These are phyloP conservation scores for Hippolais icterina DNA, from an alignment of 2,113 vertebrate species.

Conservation along the genomic window DNA sequence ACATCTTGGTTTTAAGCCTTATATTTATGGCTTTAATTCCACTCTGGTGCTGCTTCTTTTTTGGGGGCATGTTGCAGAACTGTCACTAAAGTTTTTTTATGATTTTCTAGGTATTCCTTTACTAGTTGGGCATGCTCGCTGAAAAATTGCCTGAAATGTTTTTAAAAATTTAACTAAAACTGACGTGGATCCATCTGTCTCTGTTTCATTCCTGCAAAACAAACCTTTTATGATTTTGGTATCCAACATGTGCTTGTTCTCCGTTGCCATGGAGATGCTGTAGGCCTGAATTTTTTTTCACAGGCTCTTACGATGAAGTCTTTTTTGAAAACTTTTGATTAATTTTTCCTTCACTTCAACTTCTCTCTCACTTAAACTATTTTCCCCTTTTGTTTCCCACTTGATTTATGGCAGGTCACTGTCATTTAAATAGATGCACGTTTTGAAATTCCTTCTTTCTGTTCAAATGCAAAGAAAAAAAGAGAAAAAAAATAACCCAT, in stretches of 20 bases:
- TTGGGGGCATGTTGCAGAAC: accelerated
- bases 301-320: constrained; percentile 76
- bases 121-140: background rate
- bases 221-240: constrained; percentile 77
- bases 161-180: constrained; percentile 35
- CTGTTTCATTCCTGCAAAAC: constrained; percentile 64
- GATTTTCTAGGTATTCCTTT: background rate
- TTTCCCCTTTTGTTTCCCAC: constrained; percentile 76
- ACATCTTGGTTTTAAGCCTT: background rate
- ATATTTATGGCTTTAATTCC: background rate
- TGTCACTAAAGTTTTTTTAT: background rate
- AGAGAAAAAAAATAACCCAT: constrained; percentile 75
- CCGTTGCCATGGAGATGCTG: constrained; percentile 79
- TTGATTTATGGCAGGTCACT: constrained; percentile 82
- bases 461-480: constrained; percentile 56
- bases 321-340: constrained; percentile 81
- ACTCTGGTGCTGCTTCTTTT: background rate
- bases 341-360: constrained; percentile 74
- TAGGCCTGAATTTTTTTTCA: constrained; percentile 68
- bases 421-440: constrained; percentile 79
- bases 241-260: constrained; percentile 69
- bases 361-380: constrained; percentile 74
- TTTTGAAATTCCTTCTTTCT: constrained; percentile 80
- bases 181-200: constrained; percentile 39
- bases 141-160: constrained; percentile 5